Conservation (phyloP, 2,113 vertebrate species). For the Thunnus thynnus region DNA sequence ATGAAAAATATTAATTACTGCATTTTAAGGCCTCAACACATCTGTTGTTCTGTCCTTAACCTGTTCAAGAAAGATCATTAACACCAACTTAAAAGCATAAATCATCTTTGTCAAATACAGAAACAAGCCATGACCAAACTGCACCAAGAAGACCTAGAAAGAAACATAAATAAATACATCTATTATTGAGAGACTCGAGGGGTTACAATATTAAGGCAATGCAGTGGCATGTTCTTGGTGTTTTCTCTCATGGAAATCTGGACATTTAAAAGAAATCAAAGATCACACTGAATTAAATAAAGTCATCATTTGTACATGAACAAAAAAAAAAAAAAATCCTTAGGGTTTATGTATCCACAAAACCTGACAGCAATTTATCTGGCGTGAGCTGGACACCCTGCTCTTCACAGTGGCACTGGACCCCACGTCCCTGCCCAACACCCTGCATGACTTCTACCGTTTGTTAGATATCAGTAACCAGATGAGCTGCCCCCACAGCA, state of each 20-base stretch:
- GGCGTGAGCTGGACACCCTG: slow-evolving; percentile 22
- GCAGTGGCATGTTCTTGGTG: slow-evolving; percentile 81
- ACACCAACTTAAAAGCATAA: slow-evolving; percentile 43
- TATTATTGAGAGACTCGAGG: slow-evolving; percentile 54
- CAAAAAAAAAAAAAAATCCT: slow-evolving; percentile 56
- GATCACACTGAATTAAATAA: slow-evolving; percentile 72
- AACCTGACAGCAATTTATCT: slow-evolving; percentile 38
- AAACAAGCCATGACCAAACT: slow-evolving; percentile 52
- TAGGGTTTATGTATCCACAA: slow-evolving; percentile 46
- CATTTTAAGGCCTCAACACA: slow-evolving; percentile 73
- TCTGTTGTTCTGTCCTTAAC: slow-evolving; percentile 44
- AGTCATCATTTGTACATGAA: slow-evolving; percentile 53
- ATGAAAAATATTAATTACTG: slow-evolving; percentile 52
- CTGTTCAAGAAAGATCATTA: slow-evolving; percentile 31
- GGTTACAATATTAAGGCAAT: slow-evolving; percentile 85
- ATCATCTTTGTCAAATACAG: slow-evolving; percentile 39
- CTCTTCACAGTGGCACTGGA: slow-evolving; percentile 35
- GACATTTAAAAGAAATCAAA: slow-evolving; percentile 60
- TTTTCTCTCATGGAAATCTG: slow-evolving; percentile 62
- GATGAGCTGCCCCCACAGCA: slow-evolving; percentile 3
- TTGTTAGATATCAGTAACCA: slow-evolving; percentile 19
- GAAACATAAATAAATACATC: slow-evolving; percentile 84
- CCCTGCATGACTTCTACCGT: neutral
- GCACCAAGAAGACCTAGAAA: slow-evolving; percentile 51
- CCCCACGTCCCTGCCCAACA: slow-evolving; percentile 3